Evolutionary conservation across 2,113 vertebrate species (phyloP).

Genomic region (Solea senegalensis): DNA sequence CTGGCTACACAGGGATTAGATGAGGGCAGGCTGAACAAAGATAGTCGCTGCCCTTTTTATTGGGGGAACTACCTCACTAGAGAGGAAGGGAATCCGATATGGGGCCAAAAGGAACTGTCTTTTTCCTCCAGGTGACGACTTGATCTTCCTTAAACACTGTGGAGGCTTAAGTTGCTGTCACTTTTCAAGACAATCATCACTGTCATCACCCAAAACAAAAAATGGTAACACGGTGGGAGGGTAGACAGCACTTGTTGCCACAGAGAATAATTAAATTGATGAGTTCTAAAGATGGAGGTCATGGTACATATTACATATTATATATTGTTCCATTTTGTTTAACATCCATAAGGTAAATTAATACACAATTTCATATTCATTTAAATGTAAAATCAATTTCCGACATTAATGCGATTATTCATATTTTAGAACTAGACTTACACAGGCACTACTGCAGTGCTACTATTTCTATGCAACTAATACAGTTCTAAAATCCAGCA

Average conservation of each 20-base stretch:
- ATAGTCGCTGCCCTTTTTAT: slow-evolving; percentile 54
- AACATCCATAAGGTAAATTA: too few species aligned
- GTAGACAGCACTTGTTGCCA: background rate
- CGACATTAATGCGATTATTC: too few species aligned
- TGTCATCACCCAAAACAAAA: slow-evolving; percentile 27
- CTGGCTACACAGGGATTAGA: slow-evolving; percentile 64
- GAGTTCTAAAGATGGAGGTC: slow-evolving; percentile 5
- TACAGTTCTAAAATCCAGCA: too few species aligned
- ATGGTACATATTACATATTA: background rate
- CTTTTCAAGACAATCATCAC: background rate
- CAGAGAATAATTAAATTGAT: too few species aligned
- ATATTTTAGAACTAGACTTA: too few species aligned
- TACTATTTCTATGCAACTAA: too few species aligned
- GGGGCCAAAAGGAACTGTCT: slow-evolving; percentile 8
- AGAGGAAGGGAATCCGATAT: slow-evolving; percentile 43
- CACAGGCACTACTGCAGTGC: too few species aligned
- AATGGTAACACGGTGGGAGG: background rate
- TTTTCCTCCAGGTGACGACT: slow-evolving; percentile 26
- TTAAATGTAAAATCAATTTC: too few species aligned
- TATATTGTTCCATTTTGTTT: too few species aligned
- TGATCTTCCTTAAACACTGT: slow-evolving; percentile 30
- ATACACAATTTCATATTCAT: too few species aligned
- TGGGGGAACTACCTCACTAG: slow-evolving; percentile 52
- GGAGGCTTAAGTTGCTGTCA: slow-evolving; percentile 5
- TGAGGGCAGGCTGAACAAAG: slow-evolving; percentile 77